These are phyloP conservation scores for Catajapyx aquilonaris DNA, from an alignment of 1,140 invertebrate species.

Conservation along the genomic window DNA sequence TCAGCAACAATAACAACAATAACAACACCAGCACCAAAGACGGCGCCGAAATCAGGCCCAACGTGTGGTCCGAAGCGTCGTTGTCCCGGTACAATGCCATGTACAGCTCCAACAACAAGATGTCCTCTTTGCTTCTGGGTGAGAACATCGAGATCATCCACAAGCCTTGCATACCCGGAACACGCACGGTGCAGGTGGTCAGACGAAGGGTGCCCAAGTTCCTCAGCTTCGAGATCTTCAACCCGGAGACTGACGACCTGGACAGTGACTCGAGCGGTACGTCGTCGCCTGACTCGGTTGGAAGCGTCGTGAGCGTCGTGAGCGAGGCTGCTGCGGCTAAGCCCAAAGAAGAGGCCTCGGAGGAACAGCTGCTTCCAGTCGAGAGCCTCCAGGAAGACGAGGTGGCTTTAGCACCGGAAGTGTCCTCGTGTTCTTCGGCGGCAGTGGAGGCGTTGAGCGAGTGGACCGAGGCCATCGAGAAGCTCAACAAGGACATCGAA, in stretches of 20 bases:
- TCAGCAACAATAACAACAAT: no score
- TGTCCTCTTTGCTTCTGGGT: constrained; percentile 2
- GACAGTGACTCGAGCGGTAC: constrained; percentile 71
- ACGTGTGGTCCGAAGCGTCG: not conserved
- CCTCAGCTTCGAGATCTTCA: constrained; percentile 61
- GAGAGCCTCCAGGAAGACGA: constrained; percentile 1
- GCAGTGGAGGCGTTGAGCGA: constrained; percentile 2
- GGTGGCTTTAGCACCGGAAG: not conserved
- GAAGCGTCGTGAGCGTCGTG: constrained; percentile 53
- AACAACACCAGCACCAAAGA: no score
- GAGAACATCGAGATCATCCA: constrained; percentile 12
- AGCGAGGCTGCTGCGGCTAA: constrained; percentile 13
- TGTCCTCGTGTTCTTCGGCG: constrained; percentile 1
- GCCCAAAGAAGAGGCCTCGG: constrained; percentile 4
- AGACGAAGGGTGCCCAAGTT: constrained; percentile 34
- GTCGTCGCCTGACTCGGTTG: constrained; percentile 65
- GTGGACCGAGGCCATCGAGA: constrained; percentile 7
- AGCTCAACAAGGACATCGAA: not conserved
- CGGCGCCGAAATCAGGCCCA: no score
- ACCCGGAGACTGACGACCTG: constrained; percentile 73
- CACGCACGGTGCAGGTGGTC: no score
- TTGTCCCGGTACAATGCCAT: constrained; percentile 1
- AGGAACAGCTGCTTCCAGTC: not conserved
- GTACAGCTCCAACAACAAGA: constrained; percentile 2
- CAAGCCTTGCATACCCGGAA: constrained; percentile 8